Conservation (phyloP, 2,113 vertebrate genomes). For the Crotalus helleri region DNA sequence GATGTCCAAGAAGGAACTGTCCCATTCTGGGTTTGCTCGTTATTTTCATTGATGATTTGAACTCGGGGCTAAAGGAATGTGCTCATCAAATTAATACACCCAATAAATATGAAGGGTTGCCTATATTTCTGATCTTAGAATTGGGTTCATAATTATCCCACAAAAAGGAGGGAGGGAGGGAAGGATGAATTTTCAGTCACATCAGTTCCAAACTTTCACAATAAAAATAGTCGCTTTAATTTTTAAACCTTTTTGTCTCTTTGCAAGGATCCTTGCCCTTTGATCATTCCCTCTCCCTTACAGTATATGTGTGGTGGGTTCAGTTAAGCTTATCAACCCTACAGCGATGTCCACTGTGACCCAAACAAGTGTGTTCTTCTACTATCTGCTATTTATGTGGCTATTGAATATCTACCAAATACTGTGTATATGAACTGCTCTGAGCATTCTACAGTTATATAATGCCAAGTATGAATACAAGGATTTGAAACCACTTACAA, state of each 20-base stretch:
- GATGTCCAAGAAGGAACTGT: background rate
- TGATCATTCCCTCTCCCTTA: background rate
- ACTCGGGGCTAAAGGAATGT: background rate
- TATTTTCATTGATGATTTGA: background rate
- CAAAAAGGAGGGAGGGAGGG: background rate
- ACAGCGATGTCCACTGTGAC: background rate
- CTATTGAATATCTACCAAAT: background rate
- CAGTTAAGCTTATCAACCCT: background rate
- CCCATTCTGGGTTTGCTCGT: background rate
- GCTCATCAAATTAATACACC: conserved; percentile 2
- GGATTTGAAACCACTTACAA: conserved; percentile 23
- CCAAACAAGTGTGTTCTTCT: background rate
- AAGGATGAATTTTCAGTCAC: background rate
- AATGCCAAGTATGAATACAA: background rate
- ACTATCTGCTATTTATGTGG: background rate
- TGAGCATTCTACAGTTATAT: background rate
- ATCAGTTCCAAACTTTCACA: background rate
- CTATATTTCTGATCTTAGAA: background rate
- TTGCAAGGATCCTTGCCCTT: background rate
- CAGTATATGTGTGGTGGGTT: background rate
- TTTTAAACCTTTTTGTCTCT: background rate
- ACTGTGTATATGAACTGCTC: background rate
- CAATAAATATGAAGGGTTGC: background rate
- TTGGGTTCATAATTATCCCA: background rate
- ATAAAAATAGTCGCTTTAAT: background rate